Evolutionary conservation across 2,797 vertebrate genomes (phyloP).

Genomic region (Odontamblyopus lacepedii): DNA sequence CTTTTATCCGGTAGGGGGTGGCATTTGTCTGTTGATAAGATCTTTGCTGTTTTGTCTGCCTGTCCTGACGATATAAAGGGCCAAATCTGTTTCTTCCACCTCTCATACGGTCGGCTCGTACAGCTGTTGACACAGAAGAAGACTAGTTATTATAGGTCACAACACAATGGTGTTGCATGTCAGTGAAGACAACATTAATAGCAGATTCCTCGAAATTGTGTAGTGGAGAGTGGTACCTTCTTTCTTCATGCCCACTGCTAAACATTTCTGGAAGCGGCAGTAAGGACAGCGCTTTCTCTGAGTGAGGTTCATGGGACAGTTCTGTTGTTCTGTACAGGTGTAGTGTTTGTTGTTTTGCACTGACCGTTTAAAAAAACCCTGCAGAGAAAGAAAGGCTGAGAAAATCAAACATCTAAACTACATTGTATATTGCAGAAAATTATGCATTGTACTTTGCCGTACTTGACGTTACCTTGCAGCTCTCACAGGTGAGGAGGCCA

Average conservation of each 20-base stretch:
- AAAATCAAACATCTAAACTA: background rate
- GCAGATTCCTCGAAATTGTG: background rate
- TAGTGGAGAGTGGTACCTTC: constrained; percentile 67
- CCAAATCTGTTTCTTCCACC: constrained; percentile 86
- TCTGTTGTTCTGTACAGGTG: constrained; percentile 78
- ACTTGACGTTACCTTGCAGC: constrained; percentile 77
- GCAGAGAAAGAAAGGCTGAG: constrained; percentile 4
- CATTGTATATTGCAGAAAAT: background rate
- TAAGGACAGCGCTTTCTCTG: constrained; percentile 83
- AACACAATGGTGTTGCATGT: constrained; percentile 15
- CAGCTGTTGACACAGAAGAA: constrained; percentile 66
- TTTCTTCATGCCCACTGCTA: constrained; percentile 83
- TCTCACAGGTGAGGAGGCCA: constrained; percentile 84
- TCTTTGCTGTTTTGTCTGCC: constrained; percentile 79
- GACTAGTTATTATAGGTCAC: constrained; percentile 28
- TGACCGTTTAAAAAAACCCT: constrained; percentile 84
- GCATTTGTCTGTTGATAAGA: constrained; percentile 46
- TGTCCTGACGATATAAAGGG: constrained; percentile 79
- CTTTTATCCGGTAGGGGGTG: constrained; percentile 69
- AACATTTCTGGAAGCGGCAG: constrained; percentile 84
- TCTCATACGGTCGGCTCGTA: constrained; percentile 83
- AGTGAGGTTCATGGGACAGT: constrained; percentile 78
- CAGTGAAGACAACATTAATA: constrained; percentile 16
- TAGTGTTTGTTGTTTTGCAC: constrained; percentile 85
- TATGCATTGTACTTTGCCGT: too few species aligned